These are phyloP conservation scores for Bemisia tabaci DNA, from an alignment of 1,140 invertebrate genomes.

Conservation along the genomic window DNA sequence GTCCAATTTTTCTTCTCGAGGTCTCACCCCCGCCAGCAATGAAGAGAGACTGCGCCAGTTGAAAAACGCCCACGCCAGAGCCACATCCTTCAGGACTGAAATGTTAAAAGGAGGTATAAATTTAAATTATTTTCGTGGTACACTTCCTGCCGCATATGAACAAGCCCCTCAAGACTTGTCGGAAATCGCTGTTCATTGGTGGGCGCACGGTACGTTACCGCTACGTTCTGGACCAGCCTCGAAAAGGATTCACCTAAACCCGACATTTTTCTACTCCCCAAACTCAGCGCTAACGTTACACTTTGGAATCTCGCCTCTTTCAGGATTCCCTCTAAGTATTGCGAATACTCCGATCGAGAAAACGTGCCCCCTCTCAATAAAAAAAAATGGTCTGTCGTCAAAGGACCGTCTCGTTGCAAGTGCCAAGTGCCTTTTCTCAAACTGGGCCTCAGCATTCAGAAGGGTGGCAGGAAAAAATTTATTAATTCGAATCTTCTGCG, in stretches of 20 bases:
- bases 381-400: neutral
- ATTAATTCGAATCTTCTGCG: neutral
- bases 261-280: neutral
- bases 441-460: neutral
- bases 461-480: neutral
- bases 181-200: neutral
- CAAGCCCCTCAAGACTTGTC: neutral
- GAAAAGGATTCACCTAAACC: neutral
- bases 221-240: neutral
- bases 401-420: neutral
- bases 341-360: neutral
- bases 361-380: neutral
- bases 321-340: neutral
- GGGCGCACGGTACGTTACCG: too few species aligned
- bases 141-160: neutral
- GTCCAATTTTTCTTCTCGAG: neutral
- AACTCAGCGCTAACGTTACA: neutral
- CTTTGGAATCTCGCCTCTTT: neutral
- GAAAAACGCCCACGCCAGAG: neutral
- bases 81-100: too few species aligned
- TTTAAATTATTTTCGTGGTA: neutral
- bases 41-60: neutral
- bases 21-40: neutral
- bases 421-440: neutral
- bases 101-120: neutral